Evolutionary conservation across 2,888 invertebrate genomes (phyloP).

Genomic region (Apamea anceps): DNA sequence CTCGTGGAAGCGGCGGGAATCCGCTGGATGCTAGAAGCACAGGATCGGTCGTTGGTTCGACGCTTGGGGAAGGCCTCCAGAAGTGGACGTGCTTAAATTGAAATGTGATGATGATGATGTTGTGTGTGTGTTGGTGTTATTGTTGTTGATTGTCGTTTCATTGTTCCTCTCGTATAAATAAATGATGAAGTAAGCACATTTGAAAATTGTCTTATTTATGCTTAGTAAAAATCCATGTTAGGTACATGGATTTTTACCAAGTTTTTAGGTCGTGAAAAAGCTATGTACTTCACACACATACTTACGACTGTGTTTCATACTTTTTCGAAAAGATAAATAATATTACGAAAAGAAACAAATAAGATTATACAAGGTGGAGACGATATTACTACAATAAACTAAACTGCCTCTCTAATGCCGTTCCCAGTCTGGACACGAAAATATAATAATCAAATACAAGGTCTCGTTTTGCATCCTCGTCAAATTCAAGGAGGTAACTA

Average conservation of each 20-base stretch:
- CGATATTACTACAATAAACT: not conserved
- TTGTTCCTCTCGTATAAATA: too few species aligned
- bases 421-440: not conserved
- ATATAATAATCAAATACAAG: too few species aligned
- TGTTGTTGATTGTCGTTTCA: too few species aligned
- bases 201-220: not conserved
- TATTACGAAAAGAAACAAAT: not conserved
- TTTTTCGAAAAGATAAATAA: not conserved
- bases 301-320: not conserved
- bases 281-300: too few species aligned
- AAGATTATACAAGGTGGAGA: not conserved
- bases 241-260: too few species aligned
- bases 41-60: not conserved
- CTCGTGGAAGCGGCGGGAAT: not conserved
- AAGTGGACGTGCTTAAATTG: not conserved
- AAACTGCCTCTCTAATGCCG: too few species aligned
- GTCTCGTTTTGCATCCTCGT: too few species aligned
- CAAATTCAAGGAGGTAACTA: too few species aligned
- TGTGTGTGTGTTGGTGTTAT: too few species aligned
- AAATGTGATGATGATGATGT: too few species aligned
- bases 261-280: too few species aligned
- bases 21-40: not conserved
- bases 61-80: not conserved
- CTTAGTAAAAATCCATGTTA: not conserved
- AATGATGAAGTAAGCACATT: not conserved